phyloP scores from a whole-genome alignment of 2,888 invertebrate species.

The Drosophila mayaguana region DNA sequence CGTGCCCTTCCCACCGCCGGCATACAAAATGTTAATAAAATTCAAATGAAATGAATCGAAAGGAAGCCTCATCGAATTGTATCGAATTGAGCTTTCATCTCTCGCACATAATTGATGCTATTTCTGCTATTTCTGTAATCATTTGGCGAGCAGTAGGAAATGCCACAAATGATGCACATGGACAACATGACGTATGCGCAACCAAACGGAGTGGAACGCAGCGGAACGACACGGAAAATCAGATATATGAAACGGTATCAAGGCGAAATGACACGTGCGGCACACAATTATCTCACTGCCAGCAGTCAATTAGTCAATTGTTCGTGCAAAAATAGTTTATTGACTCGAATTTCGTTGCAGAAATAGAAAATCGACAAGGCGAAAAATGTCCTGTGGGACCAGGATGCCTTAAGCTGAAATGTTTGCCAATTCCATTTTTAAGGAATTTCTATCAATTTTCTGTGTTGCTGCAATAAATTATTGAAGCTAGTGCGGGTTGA shows the following conservation, averaged over 20 bases:
- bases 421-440: not conserved
- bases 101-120: constrained; percentile 13
- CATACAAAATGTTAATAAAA: constrained; percentile 33
- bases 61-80: constrained; percentile 20
- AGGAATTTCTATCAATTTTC: no score
- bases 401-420: not conserved
- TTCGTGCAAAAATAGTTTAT: constrained; percentile 3
- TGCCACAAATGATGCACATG: constrained; percentile 25
- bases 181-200: constrained; percentile 31
- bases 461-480: no score
- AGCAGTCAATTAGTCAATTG: constrained; percentile 11
- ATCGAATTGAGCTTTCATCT: constrained; percentile 6
- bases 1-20: no score
- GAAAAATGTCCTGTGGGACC: not conserved
- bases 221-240: not conserved
- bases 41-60: constrained; percentile 33
- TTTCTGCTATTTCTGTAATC: constrained; percentile 18
- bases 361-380: not conserved
- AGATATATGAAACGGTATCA: constrained; percentile 8
- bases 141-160: constrained; percentile 27
- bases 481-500: no score
- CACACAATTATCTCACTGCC: constrained; percentile 1
- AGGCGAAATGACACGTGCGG: constrained; percentile 3
- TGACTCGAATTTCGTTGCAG: not conserved
- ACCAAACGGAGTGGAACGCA: not conserved